These are phyloP conservation scores for Psittacula echo DNA, from an alignment of 2,797 vertebrate species.

Conservation along the genomic window DNA sequence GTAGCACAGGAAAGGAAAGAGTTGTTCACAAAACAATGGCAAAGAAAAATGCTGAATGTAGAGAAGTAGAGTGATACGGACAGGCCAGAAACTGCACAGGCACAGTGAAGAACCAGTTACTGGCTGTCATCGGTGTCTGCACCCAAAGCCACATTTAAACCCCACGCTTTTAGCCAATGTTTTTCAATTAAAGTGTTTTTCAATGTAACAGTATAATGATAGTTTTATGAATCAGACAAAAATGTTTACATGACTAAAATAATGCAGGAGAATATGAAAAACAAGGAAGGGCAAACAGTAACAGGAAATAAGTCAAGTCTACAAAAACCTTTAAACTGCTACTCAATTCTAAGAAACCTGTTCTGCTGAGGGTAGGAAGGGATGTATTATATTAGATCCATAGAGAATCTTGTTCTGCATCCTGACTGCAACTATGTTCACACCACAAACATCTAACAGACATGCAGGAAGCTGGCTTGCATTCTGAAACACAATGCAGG, in stretches of 20 bases:
- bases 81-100: neutral
- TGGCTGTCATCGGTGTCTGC: neutral
- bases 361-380: neutral
- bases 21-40: neutral
- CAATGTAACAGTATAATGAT: neutral
- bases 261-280: neutral
- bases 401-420: neutral
- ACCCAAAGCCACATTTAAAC: neutral
- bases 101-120: neutral
- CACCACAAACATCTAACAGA: neutral
- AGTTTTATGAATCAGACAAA: neutral
- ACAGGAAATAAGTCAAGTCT: neutral
- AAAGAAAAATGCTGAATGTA: neutral
- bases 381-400: neutral
- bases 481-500: neutral
- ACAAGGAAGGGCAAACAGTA: neutral
- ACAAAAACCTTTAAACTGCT: neutral
- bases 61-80: neutral
- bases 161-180: fast-evolving
- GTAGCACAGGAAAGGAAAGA: neutral
- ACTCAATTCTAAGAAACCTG: neutral
- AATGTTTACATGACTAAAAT: neutral
- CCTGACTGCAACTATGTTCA: neutral
- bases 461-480: neutral
- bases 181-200: neutral